Base-by-base conservation (phyloP, 1,140 invertebrate species). In the Drosophila cardini region DNA sequence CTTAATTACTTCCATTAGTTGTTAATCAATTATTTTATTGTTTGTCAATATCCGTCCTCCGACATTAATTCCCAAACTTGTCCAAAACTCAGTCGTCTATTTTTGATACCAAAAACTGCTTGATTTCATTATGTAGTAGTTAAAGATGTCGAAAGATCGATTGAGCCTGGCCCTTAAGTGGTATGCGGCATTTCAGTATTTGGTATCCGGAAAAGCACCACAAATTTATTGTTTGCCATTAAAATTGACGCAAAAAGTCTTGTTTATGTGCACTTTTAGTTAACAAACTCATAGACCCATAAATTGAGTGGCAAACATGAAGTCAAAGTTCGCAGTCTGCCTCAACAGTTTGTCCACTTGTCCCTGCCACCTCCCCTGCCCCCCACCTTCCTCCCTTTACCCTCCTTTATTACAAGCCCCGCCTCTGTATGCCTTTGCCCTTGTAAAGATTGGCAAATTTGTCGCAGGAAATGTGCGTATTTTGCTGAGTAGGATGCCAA, bases 261-360 rank as follows among this genome's bases (percentile, higher is more conserved):
- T 83, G 76, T 87, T 87, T 87, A 89, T 87, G 83, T 71, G 58
- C 69, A 78, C 83, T 87, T 80, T 87, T 87, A 87, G 83, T 83
- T 83, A 87, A 86, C 79, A 82, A 86, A 86, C 84, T 83, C 84
- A 83, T 89, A 87, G 84, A 87, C 83, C 79, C 84, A 87, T 87
- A 87, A 87, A 87, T 87, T 84, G 83, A 83, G 84, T 64, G 72
- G 56, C 80, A 77, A 79, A 76, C 80, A 76, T 71, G 73, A 84
- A 87, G 83, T 89, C 83, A 87, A 89, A 87, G 83, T 87, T 87
- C 83, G 58, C 63, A 61, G 38, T 38, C 34, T 40, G 38, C 40
- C 16, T 16, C 48, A 46, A 63, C 58, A 48, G 40, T 63, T 56
- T 50, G 48, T 62, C 71, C 71, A 61, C 53, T 67, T 21, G 50